Base-by-base conservation (phyloP, 1,140 invertebrate genomes). In the Oscheius sp. region DNA sequence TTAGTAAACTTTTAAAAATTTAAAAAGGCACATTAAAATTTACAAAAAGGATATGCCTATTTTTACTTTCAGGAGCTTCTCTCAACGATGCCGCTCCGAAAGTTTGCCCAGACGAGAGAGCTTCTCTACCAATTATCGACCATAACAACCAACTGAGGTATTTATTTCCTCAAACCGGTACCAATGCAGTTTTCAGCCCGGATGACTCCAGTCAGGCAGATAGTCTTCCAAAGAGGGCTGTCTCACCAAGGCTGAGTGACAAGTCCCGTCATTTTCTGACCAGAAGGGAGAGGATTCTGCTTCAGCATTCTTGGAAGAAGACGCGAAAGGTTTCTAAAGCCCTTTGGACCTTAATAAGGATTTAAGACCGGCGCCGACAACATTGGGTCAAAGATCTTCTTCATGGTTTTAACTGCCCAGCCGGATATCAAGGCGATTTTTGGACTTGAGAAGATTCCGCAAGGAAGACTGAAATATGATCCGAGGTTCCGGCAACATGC, bases 371-470 rank as follows among this genome's bases (percentile, higher is more conserved):
- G 74, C n/a, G 68, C 74, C 4, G 74, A 75, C 23, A 62, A 75
- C 28, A 55, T 75, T 36, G 74, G 74, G 7, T 75, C 74, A 2
- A 66, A 71, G 58, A 75, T 75, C 34, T 75, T 75, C 49, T 61
- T 75, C 28, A 64, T 71, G 49, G 74, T 75, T 20, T 62, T 75
- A 32, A 75, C 68, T 0, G 68, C 74, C 2, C 74, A 75, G 32
- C 74, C 74, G 45, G 74, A 75, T 45, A 75, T 75, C 34, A 75
- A 75, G 23, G 69, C 69, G n/a, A 75, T 75, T 52, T 75, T 75
- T 28, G 74, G 74, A 10, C 45, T 75, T 2, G 68, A 75, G 29
- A 75, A 75, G 36, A 75, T 75, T 20, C 74, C 74, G 4, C 73
- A 76, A 31, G 74, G 74, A 65, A 59, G 74, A 28, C 63, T 75